Percentiles rank a stretch among this genome's conserved stretches.
Evolutionary conservation across 2,888 invertebrate genomes (phyloP).

Genomic region (Plagodis pulveraria): DNA sequence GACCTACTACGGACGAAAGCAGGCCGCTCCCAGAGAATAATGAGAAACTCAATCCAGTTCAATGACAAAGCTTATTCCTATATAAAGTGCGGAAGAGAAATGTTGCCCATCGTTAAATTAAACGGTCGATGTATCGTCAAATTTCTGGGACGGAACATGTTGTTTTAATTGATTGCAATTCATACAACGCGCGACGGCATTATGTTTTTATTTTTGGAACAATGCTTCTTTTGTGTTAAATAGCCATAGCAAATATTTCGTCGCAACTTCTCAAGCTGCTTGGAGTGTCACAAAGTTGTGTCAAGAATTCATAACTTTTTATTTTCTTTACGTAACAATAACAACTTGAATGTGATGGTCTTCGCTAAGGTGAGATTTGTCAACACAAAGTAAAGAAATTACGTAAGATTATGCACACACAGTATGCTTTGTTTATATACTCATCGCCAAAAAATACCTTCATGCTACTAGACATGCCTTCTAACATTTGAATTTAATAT

Average conservation of each 20-base stretch:
- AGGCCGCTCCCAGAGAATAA: constrained; percentile 68
- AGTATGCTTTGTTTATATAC: constrained; percentile 32
- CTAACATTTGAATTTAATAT: constrained; percentile 18
- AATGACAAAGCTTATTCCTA: constrained; percentile 44
- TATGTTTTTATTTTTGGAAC: constrained; percentile 9
- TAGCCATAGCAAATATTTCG: constrained; percentile 2
- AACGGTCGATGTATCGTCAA: constrained; percentile 32
- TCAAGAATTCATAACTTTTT: constrained; percentile 20
- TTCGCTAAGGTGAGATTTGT: constrained; percentile 33
- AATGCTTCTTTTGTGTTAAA: constrained; percentile 18
- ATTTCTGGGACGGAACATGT: constrained; percentile 31
- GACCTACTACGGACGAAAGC: constrained; percentile 65
- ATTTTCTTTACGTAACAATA: constrained; percentile 31
- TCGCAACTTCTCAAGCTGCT: neutral
- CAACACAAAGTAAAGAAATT: constrained; percentile 31
- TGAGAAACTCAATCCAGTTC: constrained; percentile 62
- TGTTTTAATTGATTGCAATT: constrained; percentile 14
- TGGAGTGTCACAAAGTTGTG: constrained; percentile 16
- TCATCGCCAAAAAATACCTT: constrained; percentile 20
- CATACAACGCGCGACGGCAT: constrained; percentile 8
- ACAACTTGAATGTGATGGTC: constrained; percentile 25
- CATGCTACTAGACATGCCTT: constrained; percentile 1
- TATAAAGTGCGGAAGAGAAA: constrained; percentile 42
- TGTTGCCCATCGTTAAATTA: constrained; percentile 30
- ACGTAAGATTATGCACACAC: constrained; percentile 33